Evolutionary conservation across 1,140 invertebrate genomes (phyloP).

Genomic region (Philaenus spumarius): DNA sequence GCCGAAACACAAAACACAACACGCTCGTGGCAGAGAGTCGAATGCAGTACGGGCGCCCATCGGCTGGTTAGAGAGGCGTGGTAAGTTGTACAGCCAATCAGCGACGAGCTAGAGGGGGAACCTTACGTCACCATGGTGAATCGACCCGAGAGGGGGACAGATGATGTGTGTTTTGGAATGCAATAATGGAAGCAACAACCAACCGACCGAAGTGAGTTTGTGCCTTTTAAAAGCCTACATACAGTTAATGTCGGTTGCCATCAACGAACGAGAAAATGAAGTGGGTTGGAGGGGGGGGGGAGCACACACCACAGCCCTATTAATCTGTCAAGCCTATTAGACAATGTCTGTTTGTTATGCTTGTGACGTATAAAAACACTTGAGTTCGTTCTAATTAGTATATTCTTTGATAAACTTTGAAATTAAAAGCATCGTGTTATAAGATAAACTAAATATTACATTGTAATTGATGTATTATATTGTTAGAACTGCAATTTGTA

Average conservation of each 20-base stretch:
- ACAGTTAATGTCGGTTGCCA: slow-evolving; percentile 1
- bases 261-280: slow-evolving; percentile 4
- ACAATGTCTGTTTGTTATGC: too few species aligned
- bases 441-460: too few species aligned
- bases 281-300: background rate
- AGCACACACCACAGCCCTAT: slow-evolving; percentile 10
- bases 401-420: too few species aligned
- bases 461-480: too few species aligned
- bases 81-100: slow-evolving; percentile 2
- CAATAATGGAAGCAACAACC: slow-evolving; percentile 22
- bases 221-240: slow-evolving; percentile 19
- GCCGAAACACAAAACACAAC: background rate
- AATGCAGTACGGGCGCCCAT: background rate
- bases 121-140: slow-evolving; percentile 11
- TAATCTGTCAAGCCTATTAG: slow-evolving; percentile 7
- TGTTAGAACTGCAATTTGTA: too few species aligned
- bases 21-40: too few species aligned
- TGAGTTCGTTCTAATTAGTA: too few species aligned
- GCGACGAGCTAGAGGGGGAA: background rate
- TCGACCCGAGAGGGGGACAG: background rate
- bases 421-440: too few species aligned
- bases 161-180: slow-evolving; percentile 16
- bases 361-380: too few species aligned
- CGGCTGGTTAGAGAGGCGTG: slow-evolving; percentile 7
- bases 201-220: background rate